Evolutionary conservation across 2,797 vertebrate species (phyloP), one percentile per base, ranked within the genome.

Genomic region (Capromys pilorides): DNA sequence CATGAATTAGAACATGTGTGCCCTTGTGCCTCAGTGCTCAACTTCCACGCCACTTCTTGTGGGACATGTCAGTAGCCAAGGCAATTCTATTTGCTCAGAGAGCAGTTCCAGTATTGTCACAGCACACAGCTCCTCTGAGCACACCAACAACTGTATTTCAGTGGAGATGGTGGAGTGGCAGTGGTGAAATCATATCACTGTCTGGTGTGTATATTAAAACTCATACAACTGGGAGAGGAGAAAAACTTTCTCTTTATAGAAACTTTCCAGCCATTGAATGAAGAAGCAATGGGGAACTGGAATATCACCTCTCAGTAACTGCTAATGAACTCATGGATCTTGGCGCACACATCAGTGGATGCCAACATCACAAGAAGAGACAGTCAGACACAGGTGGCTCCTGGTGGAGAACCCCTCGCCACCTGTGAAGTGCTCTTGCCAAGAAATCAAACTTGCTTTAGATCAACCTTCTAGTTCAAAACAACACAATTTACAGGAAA

Each of bases 401-500:
- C 62, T 49, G 78, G 61, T 36, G 49, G 73, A 89, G 59, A 90
- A 83, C n/a, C n/a, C 45, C 62, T 45, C 54, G 33, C 31, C 80
- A n/a, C 19, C 73, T 92, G 18, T 22, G 45, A 81, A 78, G n/a
- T 36, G 19, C 59, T 75, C 45, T 62, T 91, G 80, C 77, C 49
- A 6, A 39, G 41, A 77, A 36, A 67, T 84, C 36, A 93, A 54
- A 91, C 19, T 67, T 57, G 31, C 54, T 26, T 77, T 41, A 61
- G 33, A 93, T 91, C 69, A 83, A 64, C 41, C 41, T 28, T 96
- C 78, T 64, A 81, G 59, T 91, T 94, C 7, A 92, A 94, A 95
- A 66, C 77, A 45, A 84, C 67, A 51, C 36, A 96, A 86, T 94
- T 96, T 94, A 84, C 66, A 90, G 24, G 61, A 89, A 86, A 87